Evolutionary conservation across 2,113 vertebrate genomes (phyloP), one percentile per base, ranked within the genome.

Genomic region (Ciconia stormi): DNA sequence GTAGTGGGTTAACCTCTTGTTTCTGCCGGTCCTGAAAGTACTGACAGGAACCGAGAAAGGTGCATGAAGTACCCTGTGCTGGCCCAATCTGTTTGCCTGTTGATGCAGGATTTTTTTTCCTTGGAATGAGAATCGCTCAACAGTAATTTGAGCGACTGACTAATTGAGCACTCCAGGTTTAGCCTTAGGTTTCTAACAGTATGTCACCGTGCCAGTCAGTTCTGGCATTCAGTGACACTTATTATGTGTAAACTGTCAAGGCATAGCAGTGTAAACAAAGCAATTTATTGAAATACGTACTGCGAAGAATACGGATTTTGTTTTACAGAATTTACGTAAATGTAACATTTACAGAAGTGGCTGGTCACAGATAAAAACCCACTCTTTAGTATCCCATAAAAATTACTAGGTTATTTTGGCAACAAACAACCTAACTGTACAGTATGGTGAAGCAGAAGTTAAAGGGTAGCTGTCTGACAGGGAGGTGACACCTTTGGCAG

Each of bases 31-130:
- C 74, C 7, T 30, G 18, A 36, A 58, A 70, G 27, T 49, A 18
- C 8, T 44, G 18, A 2, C 4, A 9, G 61, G 16, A 16, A 13
- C 9, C 2, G n/a, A 34, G n/a, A 27, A 46, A 14, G 4, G 0
- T 3, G 34, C 5, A 3, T 25, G 13, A 50, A 69, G 11, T 16
- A 8, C 20, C 29, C 17, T 10, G 16, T 7, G 40, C 11, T 23
- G 11, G 7, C 17, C 42, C 36, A 2, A 11, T 30, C 7, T 18
- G 7, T 13, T n/a, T 46, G 9, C 19, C 38, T 50, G 20, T 12
- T 19, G 46, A 2, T 14, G 22, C 25, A 2, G 11, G 6, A 1
- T 6, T 36, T n/a, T 76, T 27, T 27, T 17, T 8, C 5, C 3
- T 5, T 40, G 9, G 13, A 36, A 18, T n/a, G 12, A 46, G 38